Conservation (phyloP, 2,888 invertebrate species). For the Xylota sylvarum region DNA sequence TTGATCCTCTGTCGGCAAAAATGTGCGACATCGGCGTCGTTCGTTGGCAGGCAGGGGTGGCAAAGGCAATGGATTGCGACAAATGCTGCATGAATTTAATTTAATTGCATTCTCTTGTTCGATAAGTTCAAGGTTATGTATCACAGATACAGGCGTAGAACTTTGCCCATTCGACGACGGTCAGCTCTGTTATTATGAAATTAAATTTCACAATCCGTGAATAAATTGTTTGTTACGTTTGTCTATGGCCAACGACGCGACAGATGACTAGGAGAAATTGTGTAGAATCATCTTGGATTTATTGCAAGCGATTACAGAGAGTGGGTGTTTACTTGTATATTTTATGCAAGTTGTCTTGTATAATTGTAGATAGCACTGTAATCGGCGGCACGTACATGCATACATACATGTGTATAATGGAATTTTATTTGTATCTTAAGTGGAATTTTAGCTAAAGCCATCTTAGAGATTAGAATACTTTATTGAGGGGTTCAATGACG, state of each 20-base stretch:
- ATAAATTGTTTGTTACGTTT: background rate
- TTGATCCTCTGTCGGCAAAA: constrained; percentile 22
- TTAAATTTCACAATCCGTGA: constrained; percentile 5
- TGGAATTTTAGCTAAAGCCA: background rate
- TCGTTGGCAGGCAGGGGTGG: background rate
- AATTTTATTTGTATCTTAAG: background rate
- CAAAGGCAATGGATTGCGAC: background rate
- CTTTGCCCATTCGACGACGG: constrained; percentile 16
- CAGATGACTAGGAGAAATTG: constrained; percentile 19
- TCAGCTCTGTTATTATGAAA: constrained; percentile 29
- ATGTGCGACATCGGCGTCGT: background rate
- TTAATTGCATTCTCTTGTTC: constrained; percentile 46
- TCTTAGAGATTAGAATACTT: background rate
- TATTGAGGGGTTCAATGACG: background rate
- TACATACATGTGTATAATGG: too few relatives aligned
- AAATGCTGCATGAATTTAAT: constrained; percentile 23
- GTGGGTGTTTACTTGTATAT: constrained; percentile 12
- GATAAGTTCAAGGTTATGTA: constrained; percentile 50
- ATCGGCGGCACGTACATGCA: background rate
- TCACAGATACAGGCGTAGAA: background rate
- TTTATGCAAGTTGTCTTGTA: constrained; percentile 4
- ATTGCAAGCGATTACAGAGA: constrained; percentile 8
- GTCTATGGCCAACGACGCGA: background rate
- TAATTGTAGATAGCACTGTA: background rate
- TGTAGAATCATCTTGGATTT: constrained; percentile 22